Percentiles rank a stretch among this genome's conserved stretches.
phyloP scores from a whole-genome alignment of 1,140 invertebrate species.

The Phocides pigmalion region DNA sequence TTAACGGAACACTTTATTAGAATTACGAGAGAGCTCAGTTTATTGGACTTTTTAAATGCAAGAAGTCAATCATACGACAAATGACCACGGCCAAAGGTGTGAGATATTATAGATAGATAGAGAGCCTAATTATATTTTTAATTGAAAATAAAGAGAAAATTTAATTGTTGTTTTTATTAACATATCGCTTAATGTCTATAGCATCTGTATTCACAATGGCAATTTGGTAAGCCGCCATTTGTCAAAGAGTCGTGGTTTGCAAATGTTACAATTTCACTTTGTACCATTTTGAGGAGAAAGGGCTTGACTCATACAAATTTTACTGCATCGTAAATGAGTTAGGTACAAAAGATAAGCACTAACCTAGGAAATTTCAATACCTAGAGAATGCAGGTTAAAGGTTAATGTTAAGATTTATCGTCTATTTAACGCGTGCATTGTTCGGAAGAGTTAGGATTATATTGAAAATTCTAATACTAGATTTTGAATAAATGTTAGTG shows the following conservation, averaged over 20 bases:
- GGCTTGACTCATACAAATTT: background rate
- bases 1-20: no score
- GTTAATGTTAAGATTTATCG: constrained; percentile 14
- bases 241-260: background rate
- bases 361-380: constrained; percentile 8
- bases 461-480: no score
- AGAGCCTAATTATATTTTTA: no score
- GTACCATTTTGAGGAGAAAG: background rate
- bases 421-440: constrained; percentile 4
- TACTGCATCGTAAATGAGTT: background rate
- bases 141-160: background rate
- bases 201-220: background rate
- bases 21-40: no score
- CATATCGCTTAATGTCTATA: background rate
- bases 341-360: background rate
- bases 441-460: background rate
- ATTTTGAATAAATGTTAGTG: no score
- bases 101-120: no score
- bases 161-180: background rate
- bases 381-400: background rate
- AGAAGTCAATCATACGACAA: no score
- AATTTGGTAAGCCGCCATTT: background rate
- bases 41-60: no score
- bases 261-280: background rate
- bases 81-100: no score